Conservation (phyloP, 2,888 invertebrate genomes). For the Cantharis rufa region DNA sequence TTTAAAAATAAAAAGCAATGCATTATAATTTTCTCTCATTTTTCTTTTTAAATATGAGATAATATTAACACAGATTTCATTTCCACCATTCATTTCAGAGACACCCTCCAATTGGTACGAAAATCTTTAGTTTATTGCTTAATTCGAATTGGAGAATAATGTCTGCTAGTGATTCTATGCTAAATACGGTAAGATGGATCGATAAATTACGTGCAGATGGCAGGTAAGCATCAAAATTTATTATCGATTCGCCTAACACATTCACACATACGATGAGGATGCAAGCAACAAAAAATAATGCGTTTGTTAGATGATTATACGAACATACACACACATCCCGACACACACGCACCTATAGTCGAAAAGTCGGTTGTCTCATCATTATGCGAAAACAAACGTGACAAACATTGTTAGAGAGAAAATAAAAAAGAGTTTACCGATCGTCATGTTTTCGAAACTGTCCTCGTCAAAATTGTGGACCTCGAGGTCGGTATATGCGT, state of each 20-base stretch:
- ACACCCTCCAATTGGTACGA: background rate
- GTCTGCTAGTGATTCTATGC: background rate
- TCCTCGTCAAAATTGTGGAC: conserved; percentile 47
- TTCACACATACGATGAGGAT: background rate
- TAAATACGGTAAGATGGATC: too few relatives aligned
- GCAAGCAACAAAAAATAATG: background rate
- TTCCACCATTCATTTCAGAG: background rate
- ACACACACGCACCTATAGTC: conserved; percentile 10
- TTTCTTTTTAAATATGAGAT: background rate
- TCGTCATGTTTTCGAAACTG: conserved; percentile 46
- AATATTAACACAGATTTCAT: background rate
- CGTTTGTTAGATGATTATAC: background rate
- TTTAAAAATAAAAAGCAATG: background rate
- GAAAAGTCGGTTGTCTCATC: conserved; percentile 22
- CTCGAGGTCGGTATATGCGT: conserved; percentile 40
- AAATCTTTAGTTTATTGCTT: too few relatives aligned
- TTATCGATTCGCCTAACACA: background rate
- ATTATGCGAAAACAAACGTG: background rate
- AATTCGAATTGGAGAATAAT: background rate
- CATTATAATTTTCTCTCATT: background rate
- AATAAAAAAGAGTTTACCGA: conserved; percentile 40
- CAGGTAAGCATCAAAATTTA: background rate
- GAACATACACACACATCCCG: background rate
- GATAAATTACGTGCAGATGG: too few relatives aligned
- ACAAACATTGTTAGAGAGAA: conserved; percentile 33